Evolutionary conservation across 2,113 vertebrate species (phyloP).

Genomic region (Erythrocebus patas): DNA sequence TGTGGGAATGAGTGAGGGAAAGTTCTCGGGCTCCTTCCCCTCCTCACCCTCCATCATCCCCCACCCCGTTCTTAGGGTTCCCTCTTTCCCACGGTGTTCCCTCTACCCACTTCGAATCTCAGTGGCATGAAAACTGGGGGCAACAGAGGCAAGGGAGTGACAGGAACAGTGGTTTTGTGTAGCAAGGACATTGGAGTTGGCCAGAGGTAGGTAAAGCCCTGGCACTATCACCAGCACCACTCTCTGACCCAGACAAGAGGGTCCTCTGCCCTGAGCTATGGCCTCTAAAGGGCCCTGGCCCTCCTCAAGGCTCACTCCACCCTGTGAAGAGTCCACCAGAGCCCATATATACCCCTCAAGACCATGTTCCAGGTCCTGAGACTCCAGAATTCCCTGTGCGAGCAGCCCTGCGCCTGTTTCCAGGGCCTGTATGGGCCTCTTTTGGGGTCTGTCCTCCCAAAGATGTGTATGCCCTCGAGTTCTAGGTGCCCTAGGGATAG

Average conservation of each 20-base stretch:
- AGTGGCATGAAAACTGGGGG: neutral
- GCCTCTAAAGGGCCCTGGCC: neutral
- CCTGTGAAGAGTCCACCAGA: neutral
- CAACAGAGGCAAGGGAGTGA: neutral
- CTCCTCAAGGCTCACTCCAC: fast-evolving
- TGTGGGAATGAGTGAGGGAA: neutral
- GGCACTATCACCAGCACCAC: neutral
- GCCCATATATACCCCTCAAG: neutral
- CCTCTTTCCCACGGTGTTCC: neutral
- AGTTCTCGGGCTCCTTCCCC: neutral
- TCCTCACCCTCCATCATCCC: neutral
- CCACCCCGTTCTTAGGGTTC: neutral
- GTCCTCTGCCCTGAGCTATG: neutral
- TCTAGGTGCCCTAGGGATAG: neutral
- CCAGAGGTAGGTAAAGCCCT: neutral
- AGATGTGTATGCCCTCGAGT: neutral
- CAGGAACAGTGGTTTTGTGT: neutral
- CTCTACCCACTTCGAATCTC: neutral
- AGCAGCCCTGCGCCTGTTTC: neutral
- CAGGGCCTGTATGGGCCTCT: neutral
- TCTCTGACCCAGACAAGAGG: neutral
- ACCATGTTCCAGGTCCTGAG: neutral
- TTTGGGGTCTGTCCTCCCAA: neutral
- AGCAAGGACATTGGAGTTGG: neutral
- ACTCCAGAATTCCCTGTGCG: neutral